A percentile compares a stretch with the other conserved stretches of the same genome.
phyloP scores from a whole-genome alignment of 2,888 invertebrate genomes.

The Clepsis dumicolana region DNA sequence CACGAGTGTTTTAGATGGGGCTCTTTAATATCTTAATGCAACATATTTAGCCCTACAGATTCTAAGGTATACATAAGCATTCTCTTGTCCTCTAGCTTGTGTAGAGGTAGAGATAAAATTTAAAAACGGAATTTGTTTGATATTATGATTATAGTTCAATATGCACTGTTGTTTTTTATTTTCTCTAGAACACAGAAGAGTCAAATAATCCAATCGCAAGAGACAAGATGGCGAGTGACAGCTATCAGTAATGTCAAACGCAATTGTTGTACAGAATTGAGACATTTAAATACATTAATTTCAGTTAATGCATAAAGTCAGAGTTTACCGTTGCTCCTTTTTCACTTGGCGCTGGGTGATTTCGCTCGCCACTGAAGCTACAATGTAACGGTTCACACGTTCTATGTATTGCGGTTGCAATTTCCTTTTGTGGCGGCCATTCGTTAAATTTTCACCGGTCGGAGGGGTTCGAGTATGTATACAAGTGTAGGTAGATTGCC shows the following conservation, averaged over 20 bases:
- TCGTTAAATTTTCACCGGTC: slow-evolving; percentile 74
- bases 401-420: slow-evolving; percentile 61
- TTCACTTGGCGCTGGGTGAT: slow-evolving; percentile 14
- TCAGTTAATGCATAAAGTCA: slow-evolving; percentile 13
- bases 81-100: neutral
- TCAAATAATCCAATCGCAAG: too few species aligned
- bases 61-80: neutral
- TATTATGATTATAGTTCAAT: too few species aligned
- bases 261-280: too few species aligned
- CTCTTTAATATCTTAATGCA: slow-evolving; percentile 1
- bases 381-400: slow-evolving; percentile 66
- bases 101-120: too few species aligned
- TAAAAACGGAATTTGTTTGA: too few species aligned
- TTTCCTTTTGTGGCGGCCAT: slow-evolving; percentile 73
- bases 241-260: too few species aligned
- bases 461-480: slow-evolving; percentile 54
- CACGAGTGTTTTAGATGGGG: neutral
- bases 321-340: neutral
- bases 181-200: too few species aligned
- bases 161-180: too few species aligned
- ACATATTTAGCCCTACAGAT: neutral
- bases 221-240: too few species aligned
- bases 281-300: neutral
- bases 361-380: slow-evolving; percentile 30
- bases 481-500: slow-evolving; percentile 55